Percentiles rank a stretch among this genome's conserved stretches.
Evolutionary conservation across 2,797 vertebrate species (phyloP).

Genomic region (Micropoecilia bifurca): DNA sequence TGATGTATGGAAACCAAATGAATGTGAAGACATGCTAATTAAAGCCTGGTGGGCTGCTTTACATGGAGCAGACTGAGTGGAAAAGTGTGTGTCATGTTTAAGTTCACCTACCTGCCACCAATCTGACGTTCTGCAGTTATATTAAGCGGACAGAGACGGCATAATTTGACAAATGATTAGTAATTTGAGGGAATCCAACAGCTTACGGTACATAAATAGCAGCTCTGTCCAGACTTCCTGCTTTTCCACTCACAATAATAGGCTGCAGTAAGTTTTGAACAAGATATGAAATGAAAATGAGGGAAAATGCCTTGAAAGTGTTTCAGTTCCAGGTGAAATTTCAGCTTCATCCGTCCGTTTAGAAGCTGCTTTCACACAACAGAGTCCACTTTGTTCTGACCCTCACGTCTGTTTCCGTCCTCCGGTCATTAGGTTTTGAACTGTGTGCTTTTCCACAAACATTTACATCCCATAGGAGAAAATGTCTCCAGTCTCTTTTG

Average conservation of each 20-base stretch:
- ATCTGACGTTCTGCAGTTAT: not conserved
- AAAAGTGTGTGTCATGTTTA: not conserved
- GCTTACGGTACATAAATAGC: not conserved
- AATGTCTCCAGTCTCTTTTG: too few species aligned
- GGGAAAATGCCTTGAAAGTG: not conserved
- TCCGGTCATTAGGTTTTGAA: not conserved
- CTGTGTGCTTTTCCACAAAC: too few species aligned
- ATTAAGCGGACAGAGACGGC: not conserved
- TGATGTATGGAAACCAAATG: constrained; percentile 4
- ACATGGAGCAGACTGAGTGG: not conserved
- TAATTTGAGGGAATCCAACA: not conserved
- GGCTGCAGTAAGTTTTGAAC: not conserved
- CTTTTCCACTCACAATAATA: not conserved
- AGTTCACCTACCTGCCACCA: not conserved
- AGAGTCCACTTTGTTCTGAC: not conserved
- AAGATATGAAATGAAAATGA: not conserved
- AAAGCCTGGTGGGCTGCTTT: not conserved
- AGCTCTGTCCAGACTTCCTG: not conserved
- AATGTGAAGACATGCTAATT: constrained; percentile 12
- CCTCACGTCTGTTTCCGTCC: not conserved
- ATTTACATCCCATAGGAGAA: too few species aligned
- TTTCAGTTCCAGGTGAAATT: not conserved
- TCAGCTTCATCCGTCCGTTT: not conserved
- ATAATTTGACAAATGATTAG: constrained; percentile 2
- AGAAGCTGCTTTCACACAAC: not conserved